phyloP scores from a whole-genome alignment of 23 tunicate species.

The Styela clava region DNA sequence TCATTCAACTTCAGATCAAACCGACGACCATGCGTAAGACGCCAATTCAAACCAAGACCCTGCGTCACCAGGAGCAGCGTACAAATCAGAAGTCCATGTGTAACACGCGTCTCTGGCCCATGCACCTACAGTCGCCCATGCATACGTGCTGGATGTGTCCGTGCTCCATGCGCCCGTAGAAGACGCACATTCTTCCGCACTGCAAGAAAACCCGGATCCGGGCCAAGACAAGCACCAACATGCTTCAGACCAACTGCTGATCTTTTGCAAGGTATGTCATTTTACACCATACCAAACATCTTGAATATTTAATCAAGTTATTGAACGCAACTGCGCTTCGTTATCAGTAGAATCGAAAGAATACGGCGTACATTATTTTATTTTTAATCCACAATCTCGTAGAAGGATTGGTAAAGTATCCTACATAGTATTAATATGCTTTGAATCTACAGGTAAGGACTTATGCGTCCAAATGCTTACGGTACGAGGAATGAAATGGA shows the following conservation, averaged over 20 bases:
- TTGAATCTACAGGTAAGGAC: neutral
- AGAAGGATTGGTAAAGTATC: too few relatives aligned
- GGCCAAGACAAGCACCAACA: neutral
- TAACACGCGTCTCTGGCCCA: neutral
- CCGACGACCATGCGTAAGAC: neutral
- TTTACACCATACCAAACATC: too few relatives aligned
- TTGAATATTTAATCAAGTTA: too few relatives aligned
- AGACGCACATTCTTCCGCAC: neutral
- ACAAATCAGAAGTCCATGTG: neutral
- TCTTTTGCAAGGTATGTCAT: neutral
- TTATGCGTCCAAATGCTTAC: neutral
- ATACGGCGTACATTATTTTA: too few relatives aligned
- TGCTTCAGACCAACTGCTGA: neutral
- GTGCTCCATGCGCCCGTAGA: neutral
- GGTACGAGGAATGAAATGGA: neutral
- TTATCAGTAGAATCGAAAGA: too few relatives aligned
- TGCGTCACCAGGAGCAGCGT: neutral
- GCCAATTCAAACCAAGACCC: neutral
- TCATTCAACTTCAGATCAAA: neutral
- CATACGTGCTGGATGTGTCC: neutral
- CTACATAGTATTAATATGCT: too few relatives aligned
- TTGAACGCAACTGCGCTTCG: too few relatives aligned
- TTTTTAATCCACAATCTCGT: too few relatives aligned
- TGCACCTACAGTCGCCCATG: neutral
- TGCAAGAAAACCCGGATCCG: neutral